Conservation (phyloP, 2,888 invertebrate genomes). For the Polylopha cassiicola region DNA sequence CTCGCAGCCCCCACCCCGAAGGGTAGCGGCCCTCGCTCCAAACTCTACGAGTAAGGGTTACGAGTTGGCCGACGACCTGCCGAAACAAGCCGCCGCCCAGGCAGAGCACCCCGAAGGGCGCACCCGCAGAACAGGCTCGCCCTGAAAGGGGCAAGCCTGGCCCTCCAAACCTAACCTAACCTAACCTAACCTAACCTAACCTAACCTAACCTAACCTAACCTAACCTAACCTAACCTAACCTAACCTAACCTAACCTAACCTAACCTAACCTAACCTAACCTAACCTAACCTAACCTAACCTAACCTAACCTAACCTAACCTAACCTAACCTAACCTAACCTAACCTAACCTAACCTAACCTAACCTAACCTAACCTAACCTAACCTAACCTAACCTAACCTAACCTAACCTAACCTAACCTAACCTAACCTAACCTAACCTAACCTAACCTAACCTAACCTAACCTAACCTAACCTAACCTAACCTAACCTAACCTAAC, state of each 20-base stretch:
- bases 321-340: slow-evolving; percentile 7
- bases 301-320: slow-evolving; percentile 7
- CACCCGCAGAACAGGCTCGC: slow-evolving; percentile 12
- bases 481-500: slow-evolving; percentile 3
- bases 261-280: slow-evolving; percentile 13
- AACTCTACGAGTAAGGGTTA: no score
- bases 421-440: slow-evolving; percentile 3
- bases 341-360: slow-evolving; percentile 7
- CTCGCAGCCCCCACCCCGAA: no score
- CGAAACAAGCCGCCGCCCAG: no score
- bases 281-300: slow-evolving; percentile 7
- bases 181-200: slow-evolving; percentile 15
- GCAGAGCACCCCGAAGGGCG: no score
- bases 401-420: slow-evolving; percentile 3
- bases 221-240: background rate
- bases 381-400: slow-evolving; percentile 3
- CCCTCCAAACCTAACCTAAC: slow-evolving; percentile 6
- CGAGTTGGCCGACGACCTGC: no score
- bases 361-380: slow-evolving; percentile 5
- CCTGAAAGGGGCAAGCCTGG: slow-evolving; percentile 1
- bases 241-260: slow-evolving; percentile 13
- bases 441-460: slow-evolving; percentile 3
- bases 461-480: slow-evolving; percentile 2
- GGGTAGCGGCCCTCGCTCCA: no score
- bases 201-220: slow-evolving; percentile 12